Conservation (phyloP, 2,113 vertebrate genomes). For the Tiliqua scincoides region DNA sequence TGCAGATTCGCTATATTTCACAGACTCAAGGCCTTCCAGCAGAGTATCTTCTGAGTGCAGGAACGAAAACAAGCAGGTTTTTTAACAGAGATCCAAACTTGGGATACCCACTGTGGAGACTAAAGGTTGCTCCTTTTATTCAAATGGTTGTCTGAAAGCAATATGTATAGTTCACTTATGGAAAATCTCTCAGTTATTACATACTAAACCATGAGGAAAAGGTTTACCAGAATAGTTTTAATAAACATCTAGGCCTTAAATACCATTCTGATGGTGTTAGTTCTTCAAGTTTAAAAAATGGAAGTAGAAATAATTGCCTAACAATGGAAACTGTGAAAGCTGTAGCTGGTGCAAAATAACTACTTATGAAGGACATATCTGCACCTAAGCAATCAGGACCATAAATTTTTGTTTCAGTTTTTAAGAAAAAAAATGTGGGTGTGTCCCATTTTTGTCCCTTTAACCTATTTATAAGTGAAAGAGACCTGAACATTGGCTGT, state of each 20-base stretch:
- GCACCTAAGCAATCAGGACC: neutral
- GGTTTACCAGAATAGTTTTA: too few species aligned
- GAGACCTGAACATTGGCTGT: neutral
- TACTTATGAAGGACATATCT: neutral
- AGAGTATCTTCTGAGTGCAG: conserved; percentile 96
- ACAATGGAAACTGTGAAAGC: conserved; percentile 21
- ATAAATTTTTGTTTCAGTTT: neutral
- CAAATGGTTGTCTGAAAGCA: neutral
- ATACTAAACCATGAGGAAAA: neutral
- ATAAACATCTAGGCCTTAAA: too few species aligned
- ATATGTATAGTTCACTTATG: neutral
- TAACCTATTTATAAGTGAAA: neutral
- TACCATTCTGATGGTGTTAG: neutral
- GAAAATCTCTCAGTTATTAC: neutral
- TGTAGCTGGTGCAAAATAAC: conserved; percentile 23
- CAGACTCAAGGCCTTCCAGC: conserved; percentile 98
- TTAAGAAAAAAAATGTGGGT: neutral
- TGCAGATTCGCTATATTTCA: conserved; percentile 96
- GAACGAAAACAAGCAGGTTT: conserved; percentile 97
- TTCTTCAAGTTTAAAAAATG: conserved; percentile 17
- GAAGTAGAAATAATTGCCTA: neutral
- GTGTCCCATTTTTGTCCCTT: too few species aligned
- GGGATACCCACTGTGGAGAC: conserved; percentile 95
- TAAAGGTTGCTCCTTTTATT: conserved; percentile 83
- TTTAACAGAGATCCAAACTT: conserved; percentile 96